A percentile compares a stretch with the other conserved stretches of the same genome.
These are phyloP conservation scores for Tipula helvola DNA, from an alignment of 2,888 invertebrate genomes.

Conservation along the genomic window DNA sequence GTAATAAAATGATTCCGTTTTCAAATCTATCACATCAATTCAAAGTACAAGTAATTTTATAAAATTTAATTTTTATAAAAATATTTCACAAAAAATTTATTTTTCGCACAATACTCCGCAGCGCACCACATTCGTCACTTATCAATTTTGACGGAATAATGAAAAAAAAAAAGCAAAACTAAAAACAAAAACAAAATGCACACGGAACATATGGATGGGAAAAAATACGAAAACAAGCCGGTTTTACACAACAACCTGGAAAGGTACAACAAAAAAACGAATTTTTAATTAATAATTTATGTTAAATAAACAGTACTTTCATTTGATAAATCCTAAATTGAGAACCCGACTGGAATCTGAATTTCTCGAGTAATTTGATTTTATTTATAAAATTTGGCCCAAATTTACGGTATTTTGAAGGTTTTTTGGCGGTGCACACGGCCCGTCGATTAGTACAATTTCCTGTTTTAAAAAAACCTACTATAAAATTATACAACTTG, in stretches of 20 bases:
- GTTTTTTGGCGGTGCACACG: background rate
- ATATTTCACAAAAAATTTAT: background rate
- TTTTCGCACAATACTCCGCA: background rate
- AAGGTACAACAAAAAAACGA: background rate
- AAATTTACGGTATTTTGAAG: background rate
- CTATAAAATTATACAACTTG: background rate
- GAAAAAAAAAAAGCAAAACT: background rate
- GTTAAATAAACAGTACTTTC: background rate
- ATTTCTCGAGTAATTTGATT: background rate
- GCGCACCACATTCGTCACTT: background rate
- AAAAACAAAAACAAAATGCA: constrained; percentile 7
- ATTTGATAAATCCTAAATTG: background rate
- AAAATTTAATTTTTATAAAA: background rate
- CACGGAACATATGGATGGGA: background rate
- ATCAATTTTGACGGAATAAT: constrained; percentile 7
- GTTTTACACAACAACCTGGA: background rate
- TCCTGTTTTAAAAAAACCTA: background rate
- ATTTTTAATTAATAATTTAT: background rate
- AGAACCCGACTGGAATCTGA: background rate
- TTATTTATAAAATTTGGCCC: background rate
- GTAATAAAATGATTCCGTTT: background rate
- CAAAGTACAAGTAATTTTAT: background rate
- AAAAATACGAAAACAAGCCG: background rate
- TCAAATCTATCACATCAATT: background rate
- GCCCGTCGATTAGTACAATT: background rate